Evolutionary conservation across 2,888 invertebrate species (phyloP).

Genomic region (Volucella bombylans): DNA sequence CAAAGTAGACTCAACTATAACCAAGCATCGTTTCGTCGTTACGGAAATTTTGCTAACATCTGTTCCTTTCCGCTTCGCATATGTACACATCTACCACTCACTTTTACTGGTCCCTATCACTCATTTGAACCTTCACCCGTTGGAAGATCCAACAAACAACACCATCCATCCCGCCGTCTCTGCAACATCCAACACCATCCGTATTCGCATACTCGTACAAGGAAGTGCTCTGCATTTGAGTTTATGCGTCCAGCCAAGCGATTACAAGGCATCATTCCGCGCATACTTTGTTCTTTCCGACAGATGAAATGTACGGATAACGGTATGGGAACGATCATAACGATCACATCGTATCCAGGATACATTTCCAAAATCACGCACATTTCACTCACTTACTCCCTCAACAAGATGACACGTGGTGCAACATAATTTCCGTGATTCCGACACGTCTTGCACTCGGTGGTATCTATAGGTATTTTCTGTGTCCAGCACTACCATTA

Average conservation of each 20-base stretch:
- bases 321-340: slow-evolving; percentile 9
- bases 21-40: too few species aligned
- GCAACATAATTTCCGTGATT: slow-evolving; percentile 67
- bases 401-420: slow-evolving; percentile 67
- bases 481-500: not conserved
- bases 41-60: too few species aligned
- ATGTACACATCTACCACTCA: too few species aligned
- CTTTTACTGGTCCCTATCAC: too few species aligned
- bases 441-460: slow-evolving; percentile 37
- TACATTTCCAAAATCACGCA: slow-evolving; percentile 56
- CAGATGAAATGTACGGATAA: slow-evolving; percentile 29
- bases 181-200: not conserved
- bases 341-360: slow-evolving; percentile 48
- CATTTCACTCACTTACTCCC: slow-evolving; percentile 65
- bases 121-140: not conserved
- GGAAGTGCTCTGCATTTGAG: slow-evolving; percentile 35
- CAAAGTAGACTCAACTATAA: too few species aligned
- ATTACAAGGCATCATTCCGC: slow-evolving; percentile 8
- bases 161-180: not conserved
- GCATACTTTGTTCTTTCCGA: slow-evolving; percentile 50
- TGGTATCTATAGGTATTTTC: not conserved
- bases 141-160: not conserved
- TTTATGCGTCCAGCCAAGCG: slow-evolving; percentile 35
- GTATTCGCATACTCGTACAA: slow-evolving; percentile 10
- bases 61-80: too few species aligned